Evolutionary conservation across 2,113 vertebrate genomes (phyloP).

Genomic region (Helogale parvula): DNA sequence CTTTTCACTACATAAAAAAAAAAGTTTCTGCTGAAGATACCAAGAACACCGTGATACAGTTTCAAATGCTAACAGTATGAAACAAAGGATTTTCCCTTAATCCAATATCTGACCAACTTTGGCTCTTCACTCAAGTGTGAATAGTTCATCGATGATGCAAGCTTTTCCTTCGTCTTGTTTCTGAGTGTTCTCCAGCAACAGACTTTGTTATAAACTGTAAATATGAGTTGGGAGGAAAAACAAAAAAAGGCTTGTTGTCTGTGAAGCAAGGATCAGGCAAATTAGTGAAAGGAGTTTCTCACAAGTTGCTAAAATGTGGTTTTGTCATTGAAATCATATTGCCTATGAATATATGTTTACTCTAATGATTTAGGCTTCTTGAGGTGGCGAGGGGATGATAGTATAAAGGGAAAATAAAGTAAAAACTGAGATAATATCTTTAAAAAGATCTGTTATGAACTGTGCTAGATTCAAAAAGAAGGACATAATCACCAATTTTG

Average conservation of each 20-base stretch:
- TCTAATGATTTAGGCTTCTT: not conserved
- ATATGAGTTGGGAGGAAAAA: too few species aligned
- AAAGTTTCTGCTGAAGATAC: not conserved
- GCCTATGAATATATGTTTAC: not conserved
- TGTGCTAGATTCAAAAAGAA: not conserved
- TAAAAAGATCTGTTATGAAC: not conserved
- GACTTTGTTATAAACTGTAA: not conserved
- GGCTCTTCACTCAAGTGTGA: not conserved
- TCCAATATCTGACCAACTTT: not conserved
- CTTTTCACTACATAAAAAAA: not conserved
- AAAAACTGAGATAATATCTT: not conserved
- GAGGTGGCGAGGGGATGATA: too few species aligned
- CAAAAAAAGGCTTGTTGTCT: not conserved
- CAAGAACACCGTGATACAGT: not conserved
- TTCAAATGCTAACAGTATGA: not conserved
- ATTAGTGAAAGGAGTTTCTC: not conserved
- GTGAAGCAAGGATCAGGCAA: not conserved
- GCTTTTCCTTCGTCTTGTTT: not conserved
- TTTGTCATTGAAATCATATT: constrained; percentile 39
- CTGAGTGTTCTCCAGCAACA: not conserved
- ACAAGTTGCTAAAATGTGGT: not conserved
- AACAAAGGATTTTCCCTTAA: constrained; percentile 15
- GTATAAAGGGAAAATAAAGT: not conserved
- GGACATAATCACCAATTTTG: not conserved
- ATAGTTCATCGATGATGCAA: not conserved